These are phyloP conservation scores for Machaerirhynchus nigripectus DNA, from an alignment of 2,113 vertebrate species.

Conservation along the genomic window DNA sequence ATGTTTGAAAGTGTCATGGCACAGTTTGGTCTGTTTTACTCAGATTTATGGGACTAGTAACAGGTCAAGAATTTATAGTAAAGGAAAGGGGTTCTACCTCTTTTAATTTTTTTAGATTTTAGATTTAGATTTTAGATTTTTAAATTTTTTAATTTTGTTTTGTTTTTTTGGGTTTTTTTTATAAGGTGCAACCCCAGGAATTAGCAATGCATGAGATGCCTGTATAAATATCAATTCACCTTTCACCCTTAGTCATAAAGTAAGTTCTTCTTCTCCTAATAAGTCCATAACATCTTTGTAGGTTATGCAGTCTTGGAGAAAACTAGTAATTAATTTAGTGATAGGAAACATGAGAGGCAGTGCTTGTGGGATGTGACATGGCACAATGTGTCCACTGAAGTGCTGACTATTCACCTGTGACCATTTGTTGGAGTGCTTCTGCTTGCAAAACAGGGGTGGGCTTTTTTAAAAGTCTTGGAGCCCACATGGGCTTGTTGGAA, in stretches of 20 bases:
- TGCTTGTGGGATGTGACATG: fast-evolving
- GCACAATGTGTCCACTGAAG: fast-evolving
- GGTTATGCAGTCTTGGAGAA: background rate
- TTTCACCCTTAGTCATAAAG: background rate
- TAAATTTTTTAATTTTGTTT: too few relatives aligned
- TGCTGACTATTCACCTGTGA: background rate
- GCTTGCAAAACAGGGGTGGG: background rate
- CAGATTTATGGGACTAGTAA: background rate
- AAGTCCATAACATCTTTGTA: background rate
- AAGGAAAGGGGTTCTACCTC: background rate
- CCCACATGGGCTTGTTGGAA: background rate
- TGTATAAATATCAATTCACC: background rate
- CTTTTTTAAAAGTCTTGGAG: background rate
- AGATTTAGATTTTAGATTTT: too few relatives aligned
- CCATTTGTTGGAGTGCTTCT: background rate
- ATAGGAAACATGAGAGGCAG: background rate
- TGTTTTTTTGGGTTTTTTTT: too few relatives aligned
- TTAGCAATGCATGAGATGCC: background rate
- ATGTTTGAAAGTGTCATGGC: background rate
- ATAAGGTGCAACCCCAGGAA: background rate
- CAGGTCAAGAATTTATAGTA: background rate
- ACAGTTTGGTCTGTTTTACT: background rate
- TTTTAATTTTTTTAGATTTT: background rate
- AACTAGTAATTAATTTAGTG: background rate
- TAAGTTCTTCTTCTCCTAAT: background rate